Evolutionary conservation across 2,888 invertebrate species (phyloP).

Genomic region (Cephus pygmeus): DNA sequence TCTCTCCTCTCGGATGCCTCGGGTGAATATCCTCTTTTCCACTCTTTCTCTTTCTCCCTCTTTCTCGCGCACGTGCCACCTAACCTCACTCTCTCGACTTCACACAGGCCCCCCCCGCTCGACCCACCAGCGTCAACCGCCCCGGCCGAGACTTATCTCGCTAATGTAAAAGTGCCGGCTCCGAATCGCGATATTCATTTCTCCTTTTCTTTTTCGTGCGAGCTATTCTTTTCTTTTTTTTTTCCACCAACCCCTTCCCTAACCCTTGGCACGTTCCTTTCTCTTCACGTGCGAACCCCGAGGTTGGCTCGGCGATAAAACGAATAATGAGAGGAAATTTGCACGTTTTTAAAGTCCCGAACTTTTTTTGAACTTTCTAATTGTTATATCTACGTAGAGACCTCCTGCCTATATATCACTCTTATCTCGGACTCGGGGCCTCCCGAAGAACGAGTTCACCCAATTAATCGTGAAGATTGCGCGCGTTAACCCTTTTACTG

Average conservation of each 20-base stretch:
- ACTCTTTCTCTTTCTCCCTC: constrained; percentile 18
- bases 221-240: neutral
- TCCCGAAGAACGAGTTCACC: neutral
- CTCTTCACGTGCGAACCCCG: neutral
- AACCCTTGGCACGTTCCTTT: neutral
- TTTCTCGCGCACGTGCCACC: constrained; percentile 16
- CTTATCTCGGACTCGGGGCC: neutral
- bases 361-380: neutral
- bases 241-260: neutral
- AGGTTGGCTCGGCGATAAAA: constrained; percentile 26
- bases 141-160: constrained; percentile 50
- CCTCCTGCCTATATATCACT: neutral
- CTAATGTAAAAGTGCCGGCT: constrained; percentile 57
- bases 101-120: neutral
- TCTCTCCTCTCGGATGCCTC: constrained; percentile 26
- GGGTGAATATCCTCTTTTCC: constrained; percentile 12
- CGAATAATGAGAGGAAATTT: constrained; percentile 27
- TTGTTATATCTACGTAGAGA: neutral
- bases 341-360: constrained; percentile 36
- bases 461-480: constrained; percentile 4
- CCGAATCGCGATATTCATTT: constrained; percentile 22
- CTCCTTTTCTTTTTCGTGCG: constrained; percentile 6
- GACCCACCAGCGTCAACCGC: constrained; percentile 1
- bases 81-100: constrained; percentile 7
- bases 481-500: neutral